phyloP scores from a whole-genome alignment of 2,113 vertebrate species.

The Ictalurus furcatus region DNA sequence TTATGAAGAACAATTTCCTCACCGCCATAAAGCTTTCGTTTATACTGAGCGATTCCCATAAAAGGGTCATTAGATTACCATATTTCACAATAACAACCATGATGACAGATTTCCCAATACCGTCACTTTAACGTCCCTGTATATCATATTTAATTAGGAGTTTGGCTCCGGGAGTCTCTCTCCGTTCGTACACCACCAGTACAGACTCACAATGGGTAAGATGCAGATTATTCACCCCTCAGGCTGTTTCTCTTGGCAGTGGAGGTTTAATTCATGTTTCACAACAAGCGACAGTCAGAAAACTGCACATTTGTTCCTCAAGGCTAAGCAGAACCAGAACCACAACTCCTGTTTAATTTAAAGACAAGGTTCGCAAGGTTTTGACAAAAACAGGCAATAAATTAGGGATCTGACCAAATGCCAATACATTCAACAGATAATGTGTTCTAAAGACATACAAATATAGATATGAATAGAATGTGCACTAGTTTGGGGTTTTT shows the following conservation, averaged over 20 bases:
- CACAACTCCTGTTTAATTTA: background rate
- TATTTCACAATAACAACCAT: background rate
- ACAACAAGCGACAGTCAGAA: background rate
- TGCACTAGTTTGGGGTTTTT: background rate
- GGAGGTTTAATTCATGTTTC: constrained; percentile 20
- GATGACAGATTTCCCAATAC: background rate
- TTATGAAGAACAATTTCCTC: background rate
- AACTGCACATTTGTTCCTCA: background rate
- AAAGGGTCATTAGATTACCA: background rate
- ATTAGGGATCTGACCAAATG: background rate
- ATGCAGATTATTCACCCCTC: background rate
- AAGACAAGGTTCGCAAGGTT: background rate
- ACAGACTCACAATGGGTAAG: background rate
- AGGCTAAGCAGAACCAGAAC: background rate
- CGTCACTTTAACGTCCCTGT: background rate
- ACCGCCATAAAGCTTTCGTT: background rate
- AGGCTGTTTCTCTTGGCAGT: background rate
- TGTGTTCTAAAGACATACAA: background rate
- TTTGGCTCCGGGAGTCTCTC: background rate
- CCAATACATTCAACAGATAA: background rate
- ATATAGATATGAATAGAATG: background rate
- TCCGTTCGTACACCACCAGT: background rate
- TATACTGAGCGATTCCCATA: background rate
- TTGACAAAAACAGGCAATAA: background rate
- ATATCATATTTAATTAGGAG: background rate